Evolutionary conservation across 1,140 invertebrate genomes (phyloP), one percentile per base, ranked within the genome.

Genomic region (Coenobita brevimanus): DNA sequence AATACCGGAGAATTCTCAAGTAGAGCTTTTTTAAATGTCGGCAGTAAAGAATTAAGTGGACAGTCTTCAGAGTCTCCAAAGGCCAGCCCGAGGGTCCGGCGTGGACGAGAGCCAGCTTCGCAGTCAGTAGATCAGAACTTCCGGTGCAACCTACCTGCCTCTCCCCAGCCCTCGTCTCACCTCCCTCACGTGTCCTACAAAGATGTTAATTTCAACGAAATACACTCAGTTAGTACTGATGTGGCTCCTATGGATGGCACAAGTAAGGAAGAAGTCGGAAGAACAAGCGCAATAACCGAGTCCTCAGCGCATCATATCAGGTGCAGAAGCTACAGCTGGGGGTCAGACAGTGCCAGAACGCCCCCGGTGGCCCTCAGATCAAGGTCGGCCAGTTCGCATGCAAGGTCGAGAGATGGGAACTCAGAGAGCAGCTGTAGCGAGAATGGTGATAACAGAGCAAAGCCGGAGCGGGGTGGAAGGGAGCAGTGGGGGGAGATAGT

Each of bases 171-270:
- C 36, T 27, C 21, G 24, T 15, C 4, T 24, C 24, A 33, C 27
- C 50, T 17, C 41, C 78, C n/a, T 24, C 78, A 71, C 1, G 30
- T 36, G 13, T 30, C 64, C n/a, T 83, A 83, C 67, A 67, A 83
- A 57, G 73, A 83, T n/a, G 4, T 83, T 8, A 54, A 17, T 43
- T 83, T 83, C 46, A 64, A 83, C 46, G 81, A 83, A 43, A 83
- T 54, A 30, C 81, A 73, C 71, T 83, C 81, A 13, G 71, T 83
- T 17, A 33, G 67, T 4, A 79, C 54, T 27, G 13, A 3, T 4
- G 50, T 21, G 36, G 46, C 8, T 57, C 46, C 76, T 38, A 21
- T 43, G 2, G 43, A 57, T 81, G 57, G 41, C 38, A 43, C 2
- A 27, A 64, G 30, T 1, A 33, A 64, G n/a, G 33, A 33, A 30